Base-by-base conservation (phyloP, 2,113 vertebrate genomes). In the Polyodon spathula region DNA sequence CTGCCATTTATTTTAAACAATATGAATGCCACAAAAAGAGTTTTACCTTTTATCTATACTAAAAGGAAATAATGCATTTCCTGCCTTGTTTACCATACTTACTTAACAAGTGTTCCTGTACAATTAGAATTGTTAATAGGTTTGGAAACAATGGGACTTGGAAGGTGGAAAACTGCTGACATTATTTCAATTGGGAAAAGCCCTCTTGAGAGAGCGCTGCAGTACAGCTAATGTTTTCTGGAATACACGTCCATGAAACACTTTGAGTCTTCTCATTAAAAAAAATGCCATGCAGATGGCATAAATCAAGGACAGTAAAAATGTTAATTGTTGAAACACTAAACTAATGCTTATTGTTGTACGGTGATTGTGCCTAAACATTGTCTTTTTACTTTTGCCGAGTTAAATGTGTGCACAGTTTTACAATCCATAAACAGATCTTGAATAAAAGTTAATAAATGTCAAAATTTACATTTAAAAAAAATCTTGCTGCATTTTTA, bases 401-500 rank as follows among this genome's bases (percentile, higher is more conserved):
- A 88, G 92, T 94, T 95, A 97, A 96, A 97, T 90, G 89, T 91
- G 92, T 95, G 93, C 92, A 90, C 84, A 90, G 87, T 91, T 96
- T 98, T 97, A 97, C 92, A 96, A 94, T 98, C 95, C 92, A 98
- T 97, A 98, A 97, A 97, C 93, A 94, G 85, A 95, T 96, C 90
- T 85, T 84, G 89, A 97, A 97, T 97, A 97, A 97, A 97, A 95
- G 91, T 97, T 97, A 95, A 96, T 97, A 98, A 98, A 98, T 98
- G 96, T 98, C 96, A 98, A 91, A 92, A 98, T 98, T 97, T 97
- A 93, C 95, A 97, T 98, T 95, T 88, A 88, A 89, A 89, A 89
- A 92, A 75, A 73, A 90, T 89, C 87, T 90, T 80, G 89, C 89
- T 91, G 89, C 90, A 90, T 94, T 95, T 27, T 96, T 91, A 90